phyloP scores from a whole-genome alignment of 2,888 invertebrate species.

The Augiades crinisus region DNA sequence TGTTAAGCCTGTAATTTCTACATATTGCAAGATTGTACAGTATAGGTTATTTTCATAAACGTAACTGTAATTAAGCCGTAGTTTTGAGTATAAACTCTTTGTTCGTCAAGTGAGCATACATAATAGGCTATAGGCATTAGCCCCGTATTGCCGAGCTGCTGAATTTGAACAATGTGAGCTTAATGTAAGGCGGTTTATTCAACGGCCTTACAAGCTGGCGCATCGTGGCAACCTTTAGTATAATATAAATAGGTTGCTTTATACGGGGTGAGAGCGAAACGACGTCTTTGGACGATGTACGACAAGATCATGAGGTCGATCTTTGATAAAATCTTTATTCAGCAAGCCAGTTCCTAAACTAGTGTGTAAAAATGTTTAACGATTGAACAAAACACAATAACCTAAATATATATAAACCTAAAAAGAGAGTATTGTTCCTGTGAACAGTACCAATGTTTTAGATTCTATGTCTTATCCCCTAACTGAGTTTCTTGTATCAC shows the following conservation, averaged over 20 bases:
- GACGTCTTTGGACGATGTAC: conserved; percentile 16
- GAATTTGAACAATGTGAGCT: conserved; percentile 17
- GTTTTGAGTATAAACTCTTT: conserved; percentile 10
- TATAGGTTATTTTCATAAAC: background rate
- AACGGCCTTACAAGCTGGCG: conserved; percentile 27
- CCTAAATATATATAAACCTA: no score
- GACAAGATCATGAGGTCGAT: conserved; percentile 13
- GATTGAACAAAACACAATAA: no score
- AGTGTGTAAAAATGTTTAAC: no score
- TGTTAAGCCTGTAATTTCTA: no score
- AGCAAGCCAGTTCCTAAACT: background rate
- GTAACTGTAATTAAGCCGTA: background rate
- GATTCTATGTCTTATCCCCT: no score
- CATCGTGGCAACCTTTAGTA: conserved; percentile 19
- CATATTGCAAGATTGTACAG: background rate
- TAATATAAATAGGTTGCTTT: conserved; percentile 9
- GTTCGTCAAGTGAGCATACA: conserved; percentile 13
- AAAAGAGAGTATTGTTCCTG: no score
- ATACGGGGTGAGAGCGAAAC: conserved; percentile 8
- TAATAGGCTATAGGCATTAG: conserved; percentile 4
- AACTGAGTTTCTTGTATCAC: no score
- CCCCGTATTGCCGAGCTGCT: conserved; percentile 7
- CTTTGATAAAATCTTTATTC: conserved; percentile 12
- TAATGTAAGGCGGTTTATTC: conserved; percentile 24
- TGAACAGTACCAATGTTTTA: no score